Evolutionary conservation across 2,797 vertebrate species (phyloP).

Genomic region (Rhinichthys osculus): DNA sequence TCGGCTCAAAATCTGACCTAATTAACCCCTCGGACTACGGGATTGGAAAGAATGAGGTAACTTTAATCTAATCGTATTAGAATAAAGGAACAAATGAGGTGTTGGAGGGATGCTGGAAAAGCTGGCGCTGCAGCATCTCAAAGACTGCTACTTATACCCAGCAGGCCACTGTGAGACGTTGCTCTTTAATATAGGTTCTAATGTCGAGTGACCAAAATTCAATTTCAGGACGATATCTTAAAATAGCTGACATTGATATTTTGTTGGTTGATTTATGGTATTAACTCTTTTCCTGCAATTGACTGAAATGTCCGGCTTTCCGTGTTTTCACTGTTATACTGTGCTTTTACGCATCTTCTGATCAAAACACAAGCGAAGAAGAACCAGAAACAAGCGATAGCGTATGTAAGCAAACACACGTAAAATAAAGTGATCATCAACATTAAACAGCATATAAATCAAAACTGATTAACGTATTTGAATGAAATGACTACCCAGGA

Average conservation of each 20-base stretch:
- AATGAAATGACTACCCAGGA: too few relatives aligned
- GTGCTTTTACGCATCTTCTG: too few relatives aligned
- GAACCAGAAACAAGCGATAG: too few relatives aligned
- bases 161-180: background rate
- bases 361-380: too few relatives aligned
- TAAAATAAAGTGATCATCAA: too few relatives aligned
- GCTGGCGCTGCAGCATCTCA: background rate
- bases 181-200: background rate
- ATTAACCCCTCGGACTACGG: background rate
- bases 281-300: too few relatives aligned
- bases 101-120: background rate
- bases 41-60: background rate
- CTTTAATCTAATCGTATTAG: background rate
- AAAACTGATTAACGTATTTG: too few relatives aligned
- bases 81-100: background rate
- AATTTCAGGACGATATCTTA: background rate
- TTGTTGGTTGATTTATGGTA: background rate
- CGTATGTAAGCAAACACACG: too few relatives aligned
- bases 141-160: background rate
- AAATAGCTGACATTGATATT: background rate
- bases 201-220: background rate
- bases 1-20: background rate
- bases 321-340: too few relatives aligned
- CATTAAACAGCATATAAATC: too few relatives aligned
- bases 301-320: too few relatives aligned